Evolutionary conservation across 2,888 invertebrate species (phyloP).

Genomic region (Acanthacorydalis orientalis): DNA sequence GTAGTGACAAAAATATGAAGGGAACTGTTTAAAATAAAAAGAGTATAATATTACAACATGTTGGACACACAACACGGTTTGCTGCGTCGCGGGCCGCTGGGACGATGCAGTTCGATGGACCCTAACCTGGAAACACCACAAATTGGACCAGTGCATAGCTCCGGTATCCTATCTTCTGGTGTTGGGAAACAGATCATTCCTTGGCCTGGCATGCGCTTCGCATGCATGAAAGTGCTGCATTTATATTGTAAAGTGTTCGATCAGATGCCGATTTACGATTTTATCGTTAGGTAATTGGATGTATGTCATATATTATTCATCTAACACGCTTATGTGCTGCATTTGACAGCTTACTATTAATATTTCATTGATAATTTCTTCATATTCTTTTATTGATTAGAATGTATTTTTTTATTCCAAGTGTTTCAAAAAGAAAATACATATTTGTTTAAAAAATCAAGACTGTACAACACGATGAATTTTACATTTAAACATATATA

Average conservation of each 20-base stretch:
- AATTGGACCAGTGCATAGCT: constrained; percentile 31
- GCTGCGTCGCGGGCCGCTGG: constrained; percentile 5
- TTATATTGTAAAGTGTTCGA: constrained; percentile 80
- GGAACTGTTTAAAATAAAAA: no score
- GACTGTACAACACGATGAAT: no score
- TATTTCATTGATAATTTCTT: no score
- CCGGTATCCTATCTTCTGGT: constrained; percentile 8
- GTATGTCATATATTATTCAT: no score
- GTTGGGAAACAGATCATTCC: constrained; percentile 26
- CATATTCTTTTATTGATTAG: no score
- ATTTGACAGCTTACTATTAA: no score
- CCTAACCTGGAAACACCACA: constrained; percentile 16
- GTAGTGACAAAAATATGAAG: no score
- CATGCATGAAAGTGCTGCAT: constrained; percentile 67
- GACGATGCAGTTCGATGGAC: constrained; percentile 8
- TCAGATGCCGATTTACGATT: constrained; percentile 59
- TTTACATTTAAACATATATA: no score
- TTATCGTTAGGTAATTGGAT: constrained; percentile 50
- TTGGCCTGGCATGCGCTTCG: constrained; percentile 72
- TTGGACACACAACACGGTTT: constrained; percentile 3
- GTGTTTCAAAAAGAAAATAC: no score
- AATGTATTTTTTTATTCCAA: no score
- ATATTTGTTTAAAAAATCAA: no score
- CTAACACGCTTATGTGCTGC: no score
- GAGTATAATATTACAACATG: neutral